These are phyloP conservation scores for Nineta flava DNA, from an alignment of 2,888 invertebrate genomes.

Conservation along the genomic window DNA sequence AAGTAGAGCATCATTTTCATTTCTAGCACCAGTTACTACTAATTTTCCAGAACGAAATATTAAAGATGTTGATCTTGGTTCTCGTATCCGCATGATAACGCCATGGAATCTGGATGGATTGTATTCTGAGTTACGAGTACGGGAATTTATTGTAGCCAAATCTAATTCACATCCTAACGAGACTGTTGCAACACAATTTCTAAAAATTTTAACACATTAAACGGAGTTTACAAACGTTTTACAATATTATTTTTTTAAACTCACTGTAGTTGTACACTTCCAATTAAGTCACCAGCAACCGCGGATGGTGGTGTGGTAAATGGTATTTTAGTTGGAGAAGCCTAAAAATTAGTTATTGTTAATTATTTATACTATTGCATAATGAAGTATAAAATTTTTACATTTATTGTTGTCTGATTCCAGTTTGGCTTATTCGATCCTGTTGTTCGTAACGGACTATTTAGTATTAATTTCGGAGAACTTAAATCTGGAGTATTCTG, in stretches of 20 bases:
- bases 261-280: not conserved
- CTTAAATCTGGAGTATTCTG: too few relatives aligned
- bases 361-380: too few relatives aligned
- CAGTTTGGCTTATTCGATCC: not conserved
- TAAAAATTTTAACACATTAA: constrained; percentile 24
- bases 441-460: not conserved
- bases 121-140: constrained; percentile 70
- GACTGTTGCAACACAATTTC: constrained; percentile 70
- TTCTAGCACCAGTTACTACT: constrained; percentile 65
- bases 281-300: not conserved
- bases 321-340: not conserved
- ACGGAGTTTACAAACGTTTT: too few relatives aligned
- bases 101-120: constrained; percentile 70
- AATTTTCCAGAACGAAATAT: constrained; percentile 71
- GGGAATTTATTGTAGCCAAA: constrained; percentile 56
- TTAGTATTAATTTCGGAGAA: not conserved
- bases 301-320: not conserved
- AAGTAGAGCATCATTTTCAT: constrained; percentile 59
- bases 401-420: not conserved
- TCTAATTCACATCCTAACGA: constrained; percentile 56
- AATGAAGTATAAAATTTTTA: not conserved
- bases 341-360: too few relatives aligned
- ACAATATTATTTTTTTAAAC: not conserved
- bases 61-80: constrained; percentile 57
- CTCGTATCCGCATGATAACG: constrained; percentile 66